Evolutionary conservation across 2,113 vertebrate species (phyloP).

Genomic region (Corynorhinus townsendii): DNA sequence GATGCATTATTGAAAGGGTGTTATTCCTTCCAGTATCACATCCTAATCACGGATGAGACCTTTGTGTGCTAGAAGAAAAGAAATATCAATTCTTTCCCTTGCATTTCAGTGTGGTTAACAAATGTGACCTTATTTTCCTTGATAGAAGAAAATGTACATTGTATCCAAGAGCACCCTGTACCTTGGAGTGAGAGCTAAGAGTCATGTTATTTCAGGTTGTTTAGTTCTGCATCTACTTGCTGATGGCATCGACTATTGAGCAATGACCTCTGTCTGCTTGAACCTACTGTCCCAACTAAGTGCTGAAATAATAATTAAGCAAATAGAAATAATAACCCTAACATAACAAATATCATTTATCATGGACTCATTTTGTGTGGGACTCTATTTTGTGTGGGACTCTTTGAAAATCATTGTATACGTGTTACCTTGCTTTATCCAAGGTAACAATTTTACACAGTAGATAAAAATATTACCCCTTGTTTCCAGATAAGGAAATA

Average conservation of each 20-base stretch:
- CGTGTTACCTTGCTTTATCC: neutral
- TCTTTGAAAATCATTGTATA: neutral
- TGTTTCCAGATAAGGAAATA: neutral
- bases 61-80: neutral
- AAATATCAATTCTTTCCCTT: neutral
- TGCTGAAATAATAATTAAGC: neutral
- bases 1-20: neutral
- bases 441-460: neutral
- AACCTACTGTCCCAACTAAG: neutral
- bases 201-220: neutral
- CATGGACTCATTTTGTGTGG: neutral
- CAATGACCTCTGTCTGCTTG: neutral
- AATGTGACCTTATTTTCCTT: slow-evolving; percentile 15
- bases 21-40: neutral
- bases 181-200: neutral
- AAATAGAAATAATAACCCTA: neutral
- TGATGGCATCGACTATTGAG: neutral
- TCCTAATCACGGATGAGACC: neutral
- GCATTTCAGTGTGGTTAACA: neutral
- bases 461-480: neutral
- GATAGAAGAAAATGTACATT: neutral
- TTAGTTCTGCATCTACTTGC: neutral
- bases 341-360: neutral
- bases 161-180: neutral
- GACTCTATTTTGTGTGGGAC: neutral